A percentile compares a stretch with the other conserved stretches of the same genome.
Conservation (phyloP, 2,888 invertebrate genomes). For the Deilephila porcellus region DNA sequence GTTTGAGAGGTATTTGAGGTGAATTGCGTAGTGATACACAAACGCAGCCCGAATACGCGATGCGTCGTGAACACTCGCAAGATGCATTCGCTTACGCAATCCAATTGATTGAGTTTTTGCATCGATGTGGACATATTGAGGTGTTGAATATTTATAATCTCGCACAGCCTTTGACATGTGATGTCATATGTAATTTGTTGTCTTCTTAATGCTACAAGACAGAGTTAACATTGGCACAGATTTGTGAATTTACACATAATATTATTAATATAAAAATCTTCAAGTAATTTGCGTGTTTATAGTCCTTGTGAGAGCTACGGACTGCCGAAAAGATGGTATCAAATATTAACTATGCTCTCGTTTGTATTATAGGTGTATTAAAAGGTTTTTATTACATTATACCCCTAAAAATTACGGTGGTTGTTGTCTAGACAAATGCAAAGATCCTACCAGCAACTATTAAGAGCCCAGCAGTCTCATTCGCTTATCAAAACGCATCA, state of each 20-base stretch:
- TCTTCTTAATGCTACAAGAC: background rate
- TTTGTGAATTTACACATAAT: background rate
- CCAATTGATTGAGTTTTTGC: slow-evolving; percentile 13
- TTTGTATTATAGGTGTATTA: no score
- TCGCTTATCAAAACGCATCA: no score
- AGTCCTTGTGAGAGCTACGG: no score
- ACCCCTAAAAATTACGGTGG: no score
- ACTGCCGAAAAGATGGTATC: no score
- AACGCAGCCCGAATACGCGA: slow-evolving; percentile 71
- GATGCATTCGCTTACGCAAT: background rate
- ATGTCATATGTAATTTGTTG: background rate
- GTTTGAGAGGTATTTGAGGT: slow-evolving; percentile 53
- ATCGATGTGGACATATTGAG: background rate
- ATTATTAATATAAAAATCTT: no score
- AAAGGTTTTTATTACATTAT: no score
- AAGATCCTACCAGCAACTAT: no score
- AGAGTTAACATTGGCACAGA: background rate
- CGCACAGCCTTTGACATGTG: background rate
- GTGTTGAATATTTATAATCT: background rate
- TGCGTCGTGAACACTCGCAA: slow-evolving; percentile 62
- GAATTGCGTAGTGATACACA: slow-evolving; percentile 59
- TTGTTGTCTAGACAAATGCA: no score
- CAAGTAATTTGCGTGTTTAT: no score
- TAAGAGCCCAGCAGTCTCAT: no score
- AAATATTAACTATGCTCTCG: no score